phyloP scores from a whole-genome alignment of 1,140 invertebrate species.

The Apis laboriosa region DNA sequence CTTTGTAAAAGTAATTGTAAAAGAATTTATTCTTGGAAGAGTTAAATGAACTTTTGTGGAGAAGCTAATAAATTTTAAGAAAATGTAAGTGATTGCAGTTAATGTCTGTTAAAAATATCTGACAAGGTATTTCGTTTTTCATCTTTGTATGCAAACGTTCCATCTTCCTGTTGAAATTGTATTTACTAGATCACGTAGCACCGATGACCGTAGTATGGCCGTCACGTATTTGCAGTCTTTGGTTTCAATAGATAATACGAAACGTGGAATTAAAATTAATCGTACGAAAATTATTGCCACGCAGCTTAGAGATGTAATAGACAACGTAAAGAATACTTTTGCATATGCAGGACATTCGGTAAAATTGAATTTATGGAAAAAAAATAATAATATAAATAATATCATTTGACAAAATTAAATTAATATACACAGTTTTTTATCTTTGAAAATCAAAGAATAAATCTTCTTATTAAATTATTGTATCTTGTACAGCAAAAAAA shows the following conservation, averaged over 20 bases:
- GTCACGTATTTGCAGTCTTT: neutral
- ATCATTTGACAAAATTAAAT: too few species aligned
- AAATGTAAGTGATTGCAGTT: too few species aligned
- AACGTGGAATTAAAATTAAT: constrained; percentile 6
- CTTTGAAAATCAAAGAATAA: too few species aligned
- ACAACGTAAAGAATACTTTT: neutral
- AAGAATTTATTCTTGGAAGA: too few species aligned
- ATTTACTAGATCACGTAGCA: constrained; percentile 12
- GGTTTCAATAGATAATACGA: neutral
- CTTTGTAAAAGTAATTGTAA: too few species aligned
- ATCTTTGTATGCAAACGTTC: neutral
- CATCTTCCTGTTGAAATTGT: neutral
- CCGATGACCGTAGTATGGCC: neutral
- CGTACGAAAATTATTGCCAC: neutral
- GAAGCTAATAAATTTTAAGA: too few species aligned
- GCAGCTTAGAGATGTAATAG: neutral
- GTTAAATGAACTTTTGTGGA: too few species aligned
- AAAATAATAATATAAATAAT: too few species aligned
- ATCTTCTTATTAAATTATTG: too few species aligned
- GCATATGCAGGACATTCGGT: too few species aligned
- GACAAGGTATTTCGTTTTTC: neutral
- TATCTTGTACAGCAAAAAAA: neutral
- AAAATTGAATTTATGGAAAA: too few species aligned
- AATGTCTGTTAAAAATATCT: neutral
- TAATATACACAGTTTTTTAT: too few species aligned